phyloP scores from a whole-genome alignment of 2,888 invertebrate species.

The Pterostichus niger region DNA sequence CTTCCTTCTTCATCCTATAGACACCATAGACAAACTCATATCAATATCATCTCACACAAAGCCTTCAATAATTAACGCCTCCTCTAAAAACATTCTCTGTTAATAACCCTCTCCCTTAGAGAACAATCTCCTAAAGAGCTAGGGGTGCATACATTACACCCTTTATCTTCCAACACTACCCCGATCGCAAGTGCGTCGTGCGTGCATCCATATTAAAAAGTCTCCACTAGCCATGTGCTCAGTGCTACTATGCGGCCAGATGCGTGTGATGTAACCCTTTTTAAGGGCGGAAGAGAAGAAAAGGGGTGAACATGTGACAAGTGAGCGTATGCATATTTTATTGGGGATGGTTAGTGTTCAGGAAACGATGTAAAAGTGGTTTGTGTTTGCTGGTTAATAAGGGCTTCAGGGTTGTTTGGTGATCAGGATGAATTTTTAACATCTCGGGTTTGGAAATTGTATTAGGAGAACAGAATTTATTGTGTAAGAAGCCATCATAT shows the following conservation, averaged over 20 bases:
- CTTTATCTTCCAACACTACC: background rate
- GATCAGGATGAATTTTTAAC: slow-evolving; percentile 49
- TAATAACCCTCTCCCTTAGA: slow-evolving; percentile 13
- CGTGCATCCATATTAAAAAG: slow-evolving; percentile 44
- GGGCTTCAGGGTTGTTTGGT: slow-evolving; percentile 19
- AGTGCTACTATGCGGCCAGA: background rate
- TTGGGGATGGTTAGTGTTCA: slow-evolving; percentile 56
- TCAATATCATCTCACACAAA: background rate
- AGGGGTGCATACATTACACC: slow-evolving; percentile 55
- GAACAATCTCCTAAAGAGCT: slow-evolving; percentile 48
- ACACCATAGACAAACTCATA: too few species aligned
- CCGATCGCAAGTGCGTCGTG: slow-evolving; percentile 15
- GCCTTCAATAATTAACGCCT: slow-evolving; percentile 31
- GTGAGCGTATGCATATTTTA: slow-evolving; percentile 52
- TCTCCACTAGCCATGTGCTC: slow-evolving; percentile 11
- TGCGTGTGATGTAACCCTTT: slow-evolving; percentile 23
- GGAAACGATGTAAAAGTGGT: slow-evolving; percentile 2
- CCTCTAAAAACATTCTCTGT: slow-evolving; percentile 9
- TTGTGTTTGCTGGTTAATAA: slow-evolving; percentile 35
- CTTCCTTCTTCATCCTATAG: background rate
- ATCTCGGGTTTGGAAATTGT: background rate
- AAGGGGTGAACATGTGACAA: slow-evolving; percentile 41
- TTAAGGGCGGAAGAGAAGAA: slow-evolving; percentile 12
- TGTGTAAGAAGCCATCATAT: too few species aligned
- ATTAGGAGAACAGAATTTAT: too few species aligned